Base-by-base conservation (phyloP, 2,797 vertebrate genomes). In the Spheniscus humboldti region DNA sequence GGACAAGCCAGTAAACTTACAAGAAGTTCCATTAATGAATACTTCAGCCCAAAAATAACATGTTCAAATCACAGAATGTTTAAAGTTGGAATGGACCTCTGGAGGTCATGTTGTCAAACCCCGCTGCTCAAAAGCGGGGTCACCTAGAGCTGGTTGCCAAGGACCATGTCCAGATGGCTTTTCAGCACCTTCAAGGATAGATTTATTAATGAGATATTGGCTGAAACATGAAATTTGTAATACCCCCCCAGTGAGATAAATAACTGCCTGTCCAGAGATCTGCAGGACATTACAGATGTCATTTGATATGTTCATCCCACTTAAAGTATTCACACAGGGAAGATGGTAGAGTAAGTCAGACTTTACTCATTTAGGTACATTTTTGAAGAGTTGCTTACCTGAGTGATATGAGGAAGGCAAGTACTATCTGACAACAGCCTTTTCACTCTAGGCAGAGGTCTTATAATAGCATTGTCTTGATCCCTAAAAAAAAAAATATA, bases 401-500 rank as follows among this genome's bases (percentile, higher is more conserved):
- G 99, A 91, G 99, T 99, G 78, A 99, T 99, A 92, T 99, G 99
- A 43, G 99, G 99, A 88, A 99, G 98, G 96, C 99, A 99, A 77
- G 99, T 99, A 85, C 98, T 99, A 85, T 99, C 99, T 86, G 98
- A 99, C 90, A 99, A 98, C 79, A 99, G 98, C 94, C 99, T 98
- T 97, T 99, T 99, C 95, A 99, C 99, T 97, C 99, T 99, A 41
- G 99, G 99, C 72, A 99, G 97, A 92, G 99, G 99, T 91, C 99
- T 98, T 96, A 99, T 99, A 88, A 99, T 99, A 84, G 99, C 98
- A 95, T 99, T 99, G 95, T 99, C 99, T 89, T 99, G 99, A 97
- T 99, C 99, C 98, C 99, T 99, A 88, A 84, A 98, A 98, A 98
- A 47, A 91, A 82, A 97, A 98, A 37, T 9, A 98, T 13, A 39